phyloP scores from a whole-genome alignment of 2,888 invertebrate species.

The Rhingia rostrata region DNA sequence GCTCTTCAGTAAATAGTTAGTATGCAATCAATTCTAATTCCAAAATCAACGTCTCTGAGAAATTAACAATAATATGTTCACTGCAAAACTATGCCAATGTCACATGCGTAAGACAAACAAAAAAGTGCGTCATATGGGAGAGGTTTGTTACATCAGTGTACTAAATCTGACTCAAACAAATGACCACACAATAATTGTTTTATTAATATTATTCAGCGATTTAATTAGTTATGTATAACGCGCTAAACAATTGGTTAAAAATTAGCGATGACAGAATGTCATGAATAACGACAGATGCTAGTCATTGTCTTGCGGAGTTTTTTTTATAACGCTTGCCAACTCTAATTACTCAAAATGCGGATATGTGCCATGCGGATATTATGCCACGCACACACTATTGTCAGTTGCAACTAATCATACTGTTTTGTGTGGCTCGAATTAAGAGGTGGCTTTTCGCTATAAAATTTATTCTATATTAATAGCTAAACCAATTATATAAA shows the following conservation, averaged over 20 bases:
- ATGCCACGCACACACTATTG: no score
- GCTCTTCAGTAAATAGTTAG: no score
- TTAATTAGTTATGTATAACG: neutral
- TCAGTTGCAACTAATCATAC: no score
- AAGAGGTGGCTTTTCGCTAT: no score
- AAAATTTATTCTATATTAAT: no score
- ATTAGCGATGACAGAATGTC: constrained; percentile 3
- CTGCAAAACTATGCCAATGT: constrained; percentile 15
- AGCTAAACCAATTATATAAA: no score
- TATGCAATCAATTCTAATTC: no score
- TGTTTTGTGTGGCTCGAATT: no score
- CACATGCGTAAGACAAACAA: neutral
- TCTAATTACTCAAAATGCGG: neutral
- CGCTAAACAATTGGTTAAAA: constrained; percentile 4
- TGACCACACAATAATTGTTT: neutral
- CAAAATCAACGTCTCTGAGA: no score
- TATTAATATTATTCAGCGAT: constrained; percentile 18
- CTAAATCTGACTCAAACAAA: constrained; percentile 1
- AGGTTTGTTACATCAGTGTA: constrained; percentile 3
- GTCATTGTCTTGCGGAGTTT: neutral
- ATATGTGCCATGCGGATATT: no score
- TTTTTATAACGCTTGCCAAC: neutral
- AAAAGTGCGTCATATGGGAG: constrained; percentile 27
- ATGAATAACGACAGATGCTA: constrained; percentile 1
- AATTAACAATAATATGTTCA: neutral